Evolutionary conservation across 2,888 invertebrate species (phyloP), one percentile per base, ranked within the genome.

Genomic region (Chloroclysta siterata): DNA sequence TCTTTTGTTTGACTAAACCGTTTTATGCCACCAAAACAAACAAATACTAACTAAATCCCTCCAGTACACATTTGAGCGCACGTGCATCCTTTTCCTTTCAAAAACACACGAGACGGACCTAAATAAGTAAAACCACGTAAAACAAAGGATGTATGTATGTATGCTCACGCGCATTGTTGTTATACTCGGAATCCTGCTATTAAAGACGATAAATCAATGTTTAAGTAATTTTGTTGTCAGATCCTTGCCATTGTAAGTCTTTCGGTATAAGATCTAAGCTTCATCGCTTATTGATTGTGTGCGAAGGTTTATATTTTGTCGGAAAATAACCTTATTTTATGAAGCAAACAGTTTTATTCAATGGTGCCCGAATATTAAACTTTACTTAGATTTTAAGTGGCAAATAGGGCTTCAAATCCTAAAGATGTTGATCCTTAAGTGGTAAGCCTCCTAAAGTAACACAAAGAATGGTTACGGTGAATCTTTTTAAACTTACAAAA

Each of bases 121-220:
- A 63, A 59, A 55, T 58, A 54, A 57, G 15, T 53, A 52, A 55
- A 51, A 63, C 59, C 54, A 54, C 53, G 15, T 53, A 52, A 55
- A 51, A 63, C 59, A 59, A 60, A 64, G 52, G 52, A 29, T 52
- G 53, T 39, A 54, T 53, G 60, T 47, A 22, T 22, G 22, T 22
- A 22, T 3, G 22, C 22, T 54, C 69, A 60, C 62, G 71, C 71
- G 71, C 73, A 67, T 50, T 66, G 36, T 60, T 60, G 69, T 77
- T 78, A 76, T 79, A 79, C 80, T 71, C 62, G 65, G 78, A 78
- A 81, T 66, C 63, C 59, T 66, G 57, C 52, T 61, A 60, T 58
- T 54, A 47, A 39, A 29, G 52, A 15, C 42, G 52, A 60, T 63
- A 59, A 55, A 63, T 64, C 58, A 63, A 55, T 60, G 52, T 60